A percentile compares a stretch with the other conserved stretches of the same genome.
These are phyloP conservation scores for Telmatochromis sp. DNA, from an alignment of 2,113 vertebrate species.

Conservation along the genomic window DNA sequence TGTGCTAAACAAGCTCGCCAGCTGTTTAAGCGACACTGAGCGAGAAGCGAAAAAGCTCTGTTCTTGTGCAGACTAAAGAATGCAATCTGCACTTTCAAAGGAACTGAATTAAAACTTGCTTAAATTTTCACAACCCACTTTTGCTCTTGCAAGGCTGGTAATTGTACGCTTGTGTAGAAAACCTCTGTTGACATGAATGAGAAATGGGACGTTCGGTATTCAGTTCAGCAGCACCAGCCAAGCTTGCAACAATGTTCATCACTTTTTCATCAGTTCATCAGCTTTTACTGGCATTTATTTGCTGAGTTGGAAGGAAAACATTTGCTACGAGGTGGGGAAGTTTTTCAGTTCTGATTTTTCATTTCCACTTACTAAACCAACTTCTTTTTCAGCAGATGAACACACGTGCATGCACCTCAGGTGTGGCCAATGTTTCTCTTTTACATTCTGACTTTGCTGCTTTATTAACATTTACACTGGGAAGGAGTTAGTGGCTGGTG, in stretches of 20 bases:
- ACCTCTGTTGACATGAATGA: neutral
- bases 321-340: neutral
- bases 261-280: neutral
- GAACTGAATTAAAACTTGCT: neutral
- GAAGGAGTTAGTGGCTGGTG: neutral
- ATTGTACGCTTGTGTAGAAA: neutral
- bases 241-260: neutral
- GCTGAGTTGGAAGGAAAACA: neutral
- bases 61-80: neutral
- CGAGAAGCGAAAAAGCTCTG: neutral
- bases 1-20: neutral
- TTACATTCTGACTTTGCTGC: neutral
- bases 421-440: neutral
- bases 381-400: neutral
- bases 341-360: neutral
- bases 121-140: neutral
- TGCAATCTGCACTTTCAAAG: neutral
- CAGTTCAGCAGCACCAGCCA: neutral
- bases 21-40: neutral
- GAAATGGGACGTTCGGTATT: neutral
- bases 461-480: conserved; percentile 40
- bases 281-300: neutral
- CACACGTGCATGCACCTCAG: neutral
- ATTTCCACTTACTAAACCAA: neutral
- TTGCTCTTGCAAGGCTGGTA: neutral